phyloP scores from a whole-genome alignment of 2,113 vertebrate genomes.

The Pholis gunnellus region DNA sequence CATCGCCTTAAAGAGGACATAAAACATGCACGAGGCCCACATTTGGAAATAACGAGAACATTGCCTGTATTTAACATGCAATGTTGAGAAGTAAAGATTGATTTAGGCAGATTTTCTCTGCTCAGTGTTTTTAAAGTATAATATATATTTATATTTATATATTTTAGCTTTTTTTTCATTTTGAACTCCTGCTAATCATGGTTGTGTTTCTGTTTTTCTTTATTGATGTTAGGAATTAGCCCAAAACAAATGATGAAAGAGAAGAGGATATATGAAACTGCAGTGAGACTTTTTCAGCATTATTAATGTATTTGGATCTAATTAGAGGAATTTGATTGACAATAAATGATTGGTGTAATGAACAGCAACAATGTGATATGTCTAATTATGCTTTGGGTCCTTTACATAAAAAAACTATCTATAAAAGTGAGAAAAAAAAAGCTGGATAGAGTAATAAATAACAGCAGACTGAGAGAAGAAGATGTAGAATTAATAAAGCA shows the following conservation, averaged over 20 bases:
- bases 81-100: conserved; percentile 67
- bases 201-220: neutral
- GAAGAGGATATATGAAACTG: neutral
- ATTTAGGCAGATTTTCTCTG: conserved; percentile 57
- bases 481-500: neutral
- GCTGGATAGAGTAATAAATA: neutral
- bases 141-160: neutral
- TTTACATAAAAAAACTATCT: neutral
- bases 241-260: neutral
- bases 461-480: neutral
- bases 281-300: neutral
- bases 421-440: neutral
- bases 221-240: neutral
- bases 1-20: conserved; percentile 79
- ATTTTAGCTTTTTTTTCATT: neutral
- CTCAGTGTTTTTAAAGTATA: conserved; percentile 16
- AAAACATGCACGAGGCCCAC: conserved; percentile 78
- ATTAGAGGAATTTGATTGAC: neutral
- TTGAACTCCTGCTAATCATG: conserved; percentile 29
- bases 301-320: neutral
- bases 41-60: conserved; percentile 79
- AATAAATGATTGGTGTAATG: neutral
- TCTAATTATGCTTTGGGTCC: neutral
- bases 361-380: neutral
- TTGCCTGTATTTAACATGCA: conserved; percentile 75